Evolutionary conservation across 53 echinoderm and acorn worm genomes (phyloP).

Genomic region (Patiria pectinifera): DNA sequence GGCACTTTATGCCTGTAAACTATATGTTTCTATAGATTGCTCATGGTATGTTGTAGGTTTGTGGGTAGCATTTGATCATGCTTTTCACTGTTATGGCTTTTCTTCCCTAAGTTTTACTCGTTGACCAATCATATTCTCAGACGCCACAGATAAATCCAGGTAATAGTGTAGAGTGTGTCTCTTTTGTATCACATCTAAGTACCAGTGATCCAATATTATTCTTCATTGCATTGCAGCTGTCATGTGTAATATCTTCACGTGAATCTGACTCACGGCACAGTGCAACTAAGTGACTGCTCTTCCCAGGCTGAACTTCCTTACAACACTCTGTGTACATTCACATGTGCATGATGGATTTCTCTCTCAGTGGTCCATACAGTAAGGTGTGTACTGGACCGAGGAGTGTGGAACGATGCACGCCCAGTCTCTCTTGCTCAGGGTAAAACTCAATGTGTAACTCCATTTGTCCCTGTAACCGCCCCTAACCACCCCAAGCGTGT

Average conservation of each 20-base stretch:
- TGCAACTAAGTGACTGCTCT: slow-evolving; percentile 66
- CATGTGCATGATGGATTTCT: slow-evolving; percentile 74
- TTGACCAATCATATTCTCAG: no score
- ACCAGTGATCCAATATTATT: neutral
- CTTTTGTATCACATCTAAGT: no score
- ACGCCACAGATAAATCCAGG: no score
- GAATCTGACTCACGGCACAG: slow-evolving; percentile 50
- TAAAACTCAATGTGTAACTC: slow-evolving; percentile 9
- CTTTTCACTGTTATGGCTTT: no score
- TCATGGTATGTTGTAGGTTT: no score
- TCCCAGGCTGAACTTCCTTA: slow-evolving; percentile 58
- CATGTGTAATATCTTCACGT: slow-evolving; percentile 47
- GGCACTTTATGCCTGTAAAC: no score
- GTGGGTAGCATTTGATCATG: no score
- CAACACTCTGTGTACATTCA: slow-evolving; percentile 71
- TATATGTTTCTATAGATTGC: no score
- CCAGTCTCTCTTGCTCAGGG: slow-evolving; percentile 71
- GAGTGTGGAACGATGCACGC: slow-evolving; percentile 79
- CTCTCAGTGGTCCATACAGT: slow-evolving; percentile 73
- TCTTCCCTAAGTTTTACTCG: no score
- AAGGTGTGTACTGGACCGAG: slow-evolving; percentile 74
- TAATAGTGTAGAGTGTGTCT: no score
- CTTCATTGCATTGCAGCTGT: slow-evolving; percentile 54
- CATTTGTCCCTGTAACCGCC: no score
- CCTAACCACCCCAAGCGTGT: no score